phyloP scores from a whole-genome alignment of 1,140 invertebrate species.

The Aphelinus atriplicis region DNA sequence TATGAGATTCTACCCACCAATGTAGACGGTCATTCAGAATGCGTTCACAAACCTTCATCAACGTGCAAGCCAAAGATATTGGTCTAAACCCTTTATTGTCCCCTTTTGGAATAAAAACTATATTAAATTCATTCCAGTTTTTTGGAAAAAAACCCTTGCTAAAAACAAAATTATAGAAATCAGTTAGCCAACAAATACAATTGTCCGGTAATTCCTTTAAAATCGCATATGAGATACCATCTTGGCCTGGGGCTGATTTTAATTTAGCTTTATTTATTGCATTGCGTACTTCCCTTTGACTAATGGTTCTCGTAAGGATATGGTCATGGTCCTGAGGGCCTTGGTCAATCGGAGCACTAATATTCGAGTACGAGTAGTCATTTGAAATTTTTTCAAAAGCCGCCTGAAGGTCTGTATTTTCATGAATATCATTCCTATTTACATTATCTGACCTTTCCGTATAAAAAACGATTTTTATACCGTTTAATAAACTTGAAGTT shows the following conservation, averaged over 20 bases:
- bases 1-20: neutral
- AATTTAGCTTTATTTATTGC: neutral
- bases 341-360: no score
- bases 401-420: no score
- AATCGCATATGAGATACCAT: neutral
- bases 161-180: neutral
- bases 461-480: no score
- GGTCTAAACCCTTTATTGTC: conserved; percentile 15
- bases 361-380: no score
- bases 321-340: no score
- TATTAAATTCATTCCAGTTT: conserved; percentile 6
- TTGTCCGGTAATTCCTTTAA: neutral
- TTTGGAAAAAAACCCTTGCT: neutral
- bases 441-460: no score
- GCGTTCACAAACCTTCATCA: conserved; percentile 16
- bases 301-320: no score
- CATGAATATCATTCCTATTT: no score
- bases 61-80: conserved; percentile 20
- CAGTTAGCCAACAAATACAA: neutral
- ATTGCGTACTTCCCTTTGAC: neutral
- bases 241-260: neutral
- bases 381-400: no score
- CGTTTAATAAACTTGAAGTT: no score
- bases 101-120: conserved; percentile 30
- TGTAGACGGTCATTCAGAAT: conserved; percentile 8